Evolutionary conservation across 1,140 invertebrate species (phyloP).

Genomic region (Megathymus violae): DNA sequence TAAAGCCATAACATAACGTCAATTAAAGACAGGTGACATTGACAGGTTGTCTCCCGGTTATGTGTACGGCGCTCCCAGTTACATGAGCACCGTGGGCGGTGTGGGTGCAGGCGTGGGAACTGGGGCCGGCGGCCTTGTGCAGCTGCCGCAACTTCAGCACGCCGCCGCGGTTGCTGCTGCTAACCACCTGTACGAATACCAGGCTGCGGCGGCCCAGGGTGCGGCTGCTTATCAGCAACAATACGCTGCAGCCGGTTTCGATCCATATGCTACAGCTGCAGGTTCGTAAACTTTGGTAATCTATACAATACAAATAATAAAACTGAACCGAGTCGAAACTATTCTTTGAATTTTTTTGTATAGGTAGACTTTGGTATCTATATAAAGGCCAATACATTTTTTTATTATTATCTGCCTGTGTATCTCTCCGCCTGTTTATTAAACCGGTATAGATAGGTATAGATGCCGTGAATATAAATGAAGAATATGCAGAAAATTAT

Average conservation of each 20-base stretch:
- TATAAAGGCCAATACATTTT: too few relatives aligned
- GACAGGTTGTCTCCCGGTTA: conserved; percentile 89
- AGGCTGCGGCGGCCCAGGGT: conserved; percentile 87
- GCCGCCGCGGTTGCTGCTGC: conserved; percentile 89
- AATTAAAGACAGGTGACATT: conserved; percentile 33
- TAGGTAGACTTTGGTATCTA: too few relatives aligned
- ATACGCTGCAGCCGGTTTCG: conserved; percentile 88
- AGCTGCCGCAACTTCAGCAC: conserved; percentile 88
- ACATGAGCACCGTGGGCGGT: conserved; percentile 85
- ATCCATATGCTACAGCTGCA: conserved; percentile 85
- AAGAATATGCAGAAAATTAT: too few relatives aligned
- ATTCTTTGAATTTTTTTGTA: too few relatives aligned
- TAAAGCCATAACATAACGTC: neutral
- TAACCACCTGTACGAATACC: conserved; percentile 90
- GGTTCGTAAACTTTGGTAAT: conserved; percentile 54
- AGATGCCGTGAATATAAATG: too few relatives aligned
- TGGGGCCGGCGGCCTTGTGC: conserved; percentile 83
- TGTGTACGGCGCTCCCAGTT: conserved; percentile 88
- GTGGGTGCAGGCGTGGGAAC: conserved; percentile 84
- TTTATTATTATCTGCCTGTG: too few relatives aligned
- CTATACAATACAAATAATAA: too few relatives aligned
- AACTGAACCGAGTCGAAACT: too few relatives aligned
- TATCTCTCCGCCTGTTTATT: too few relatives aligned
- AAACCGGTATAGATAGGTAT: too few relatives aligned
- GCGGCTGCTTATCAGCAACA: conserved; percentile 88